Evolutionary conservation across 2,888 invertebrate species (phyloP), one percentile per base, ranked within the genome.

Genomic region (Danaus chrysippus): DNA sequence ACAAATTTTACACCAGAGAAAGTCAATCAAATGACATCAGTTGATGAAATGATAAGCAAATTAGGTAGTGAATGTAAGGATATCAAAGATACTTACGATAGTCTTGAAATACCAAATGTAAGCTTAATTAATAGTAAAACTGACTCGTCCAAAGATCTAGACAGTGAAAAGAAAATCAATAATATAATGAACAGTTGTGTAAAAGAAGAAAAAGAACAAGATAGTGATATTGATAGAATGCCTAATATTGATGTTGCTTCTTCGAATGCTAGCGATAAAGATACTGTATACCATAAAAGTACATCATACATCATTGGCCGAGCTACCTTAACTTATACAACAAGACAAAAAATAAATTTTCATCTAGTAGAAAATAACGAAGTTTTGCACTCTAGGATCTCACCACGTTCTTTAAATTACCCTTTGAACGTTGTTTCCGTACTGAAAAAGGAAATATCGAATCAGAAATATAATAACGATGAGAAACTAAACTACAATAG

Each of bases 91-190:
- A 68, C 74, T 54, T 88, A 81, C 70, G 90, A 88, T 71, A 84
- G 76, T 73, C 86, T 90, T 17, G 78, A 84, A 65, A 83, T 90
- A 83, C 90, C 90, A 75, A 86, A 88, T 77, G 82, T 90, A 60
- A 82, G 83, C 49, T 76, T 90, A 71, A 83, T 73, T 58, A 86
- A 83, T 68, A 86, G 84, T 67, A 86, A 77, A 69, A 76, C 66
- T 62, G 77, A 79, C 64, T 59, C 68, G 66, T 69, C 74, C 71
- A 85, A 79, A 78, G 78, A 78, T 8, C 23, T 34, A 43, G 74
- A 78, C 17, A 64, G 73, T 69, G 68, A 75, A 44, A 74, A 70
- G 49, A 68, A 81, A 54, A 71, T 74, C 62, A 78, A 76, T 70
- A 72, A 73, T 61, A 80, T 34, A 34, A 5, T 8, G 23, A 34